Conservation (phyloP, 2,888 invertebrate species). For the Eledone cirrhosa region DNA sequence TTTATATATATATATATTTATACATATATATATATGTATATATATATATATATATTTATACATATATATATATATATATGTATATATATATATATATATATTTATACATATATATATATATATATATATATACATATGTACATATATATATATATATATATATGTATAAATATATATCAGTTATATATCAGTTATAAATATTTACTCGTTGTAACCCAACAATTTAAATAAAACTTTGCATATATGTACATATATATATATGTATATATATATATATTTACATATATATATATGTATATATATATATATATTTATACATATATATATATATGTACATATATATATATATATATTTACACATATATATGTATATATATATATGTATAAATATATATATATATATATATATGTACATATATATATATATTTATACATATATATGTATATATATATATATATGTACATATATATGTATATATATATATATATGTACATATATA, state of each 20-base stretch:
- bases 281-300: background rate
- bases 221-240: background rate
- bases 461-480: background rate
- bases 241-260: background rate
- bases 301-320: background rate
- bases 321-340: background rate
- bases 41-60: background rate
- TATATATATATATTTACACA: background rate
- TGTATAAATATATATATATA: background rate
- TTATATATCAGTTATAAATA: too few species aligned
- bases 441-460: background rate
- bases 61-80: background rate
- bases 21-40: background rate
- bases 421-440: background rate
- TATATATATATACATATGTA: background rate
- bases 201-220: too few species aligned
- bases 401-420: background rate
- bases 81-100: background rate
- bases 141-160: background rate
- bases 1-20: background rate
- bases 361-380: background rate
- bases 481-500: background rate
- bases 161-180: background rate
- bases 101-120: background rate
- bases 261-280: background rate